These are phyloP conservation scores for Azorinus chamasolen DNA, from an alignment of 2,888 invertebrate genomes.

Conservation along the genomic window DNA sequence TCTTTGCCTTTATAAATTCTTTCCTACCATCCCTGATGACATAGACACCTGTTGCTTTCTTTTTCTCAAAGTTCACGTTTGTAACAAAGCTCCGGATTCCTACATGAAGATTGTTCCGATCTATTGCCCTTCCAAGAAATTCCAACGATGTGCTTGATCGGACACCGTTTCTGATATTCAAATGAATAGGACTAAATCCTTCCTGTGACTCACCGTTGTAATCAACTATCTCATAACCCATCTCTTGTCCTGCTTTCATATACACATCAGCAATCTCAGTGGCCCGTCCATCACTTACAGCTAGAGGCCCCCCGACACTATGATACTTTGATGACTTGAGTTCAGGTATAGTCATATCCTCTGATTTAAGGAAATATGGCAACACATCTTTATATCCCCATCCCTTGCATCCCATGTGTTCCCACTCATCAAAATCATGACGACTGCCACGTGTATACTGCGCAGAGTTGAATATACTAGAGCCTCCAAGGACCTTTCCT, in stretches of 20 bases:
- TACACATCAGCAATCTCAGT: conserved; percentile 41
- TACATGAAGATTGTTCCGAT: conserved; percentile 32
- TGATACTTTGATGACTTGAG: conserved; percentile 56
- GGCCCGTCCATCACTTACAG: conserved; percentile 49
- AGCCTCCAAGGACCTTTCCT: conserved; percentile 58
- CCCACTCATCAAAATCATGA: conserved; percentile 57
- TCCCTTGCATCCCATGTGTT: conserved; percentile 37
- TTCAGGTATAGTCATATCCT: conserved; percentile 47
- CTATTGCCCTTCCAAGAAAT: conserved; percentile 40
- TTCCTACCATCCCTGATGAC: conserved; percentile 64
- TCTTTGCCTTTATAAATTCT: conserved; percentile 62
- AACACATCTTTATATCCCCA: conserved; percentile 58
- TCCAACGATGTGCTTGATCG: conserved; percentile 50
- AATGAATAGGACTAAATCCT: conserved; percentile 52
- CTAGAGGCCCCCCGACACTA: conserved; percentile 50
- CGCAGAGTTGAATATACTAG: conserved; percentile 54
- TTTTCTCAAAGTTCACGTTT: conserved; percentile 73
- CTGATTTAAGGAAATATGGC: conserved; percentile 60
- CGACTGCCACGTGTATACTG: conserved; percentile 56
- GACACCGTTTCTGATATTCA: conserved; percentile 42
- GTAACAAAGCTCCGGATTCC: conserved; percentile 57
- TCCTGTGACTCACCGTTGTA: conserved; percentile 52
- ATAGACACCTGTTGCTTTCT: conserved; percentile 73
- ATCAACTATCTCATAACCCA: conserved; percentile 48
- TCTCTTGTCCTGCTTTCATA: conserved; percentile 48